A percentile compares a stretch with the other conserved stretches of the same genome.
Conservation (phyloP, 2,888 invertebrate species). For the Tortrix viridana region DNA sequence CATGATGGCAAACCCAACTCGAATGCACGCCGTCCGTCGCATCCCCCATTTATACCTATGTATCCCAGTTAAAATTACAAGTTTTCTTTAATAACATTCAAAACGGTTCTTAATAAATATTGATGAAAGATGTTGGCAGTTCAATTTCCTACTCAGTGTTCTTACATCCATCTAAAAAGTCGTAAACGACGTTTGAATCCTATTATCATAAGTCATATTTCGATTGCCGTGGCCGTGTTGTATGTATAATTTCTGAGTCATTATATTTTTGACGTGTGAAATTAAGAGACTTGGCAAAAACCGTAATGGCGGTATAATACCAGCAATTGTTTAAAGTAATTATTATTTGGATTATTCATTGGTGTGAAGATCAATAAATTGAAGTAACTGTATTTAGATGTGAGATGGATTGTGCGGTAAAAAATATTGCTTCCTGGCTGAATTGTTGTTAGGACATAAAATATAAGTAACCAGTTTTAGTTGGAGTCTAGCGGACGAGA, state of each 20-base stretch:
- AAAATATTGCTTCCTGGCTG: conserved; percentile 9
- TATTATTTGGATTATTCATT: conserved; percentile 49
- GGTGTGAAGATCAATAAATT: conserved; percentile 38
- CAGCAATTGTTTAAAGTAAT: conserved; percentile 50
- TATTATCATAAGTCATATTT: not conserved
- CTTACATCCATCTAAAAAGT: not conserved
- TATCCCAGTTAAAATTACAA: conserved; percentile 58
- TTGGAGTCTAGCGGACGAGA: not conserved
- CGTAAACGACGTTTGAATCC: not conserved
- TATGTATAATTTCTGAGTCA: conserved; percentile 59
- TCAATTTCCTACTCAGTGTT: conserved; percentile 49
- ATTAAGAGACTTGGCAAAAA: conserved; percentile 30
- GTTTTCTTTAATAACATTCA: conserved; percentile 53
- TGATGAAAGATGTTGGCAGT: conserved; percentile 54
- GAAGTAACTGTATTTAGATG: conserved; percentile 40
- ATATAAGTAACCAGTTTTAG: conserved; percentile 10
- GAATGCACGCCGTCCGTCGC: conserved; percentile 60
- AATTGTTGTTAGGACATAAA: conserved; percentile 14
- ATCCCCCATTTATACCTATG: conserved; percentile 66
- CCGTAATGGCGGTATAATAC: conserved; percentile 26
- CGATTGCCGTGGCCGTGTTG: conserved; percentile 21
- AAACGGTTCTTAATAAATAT: conserved; percentile 68
- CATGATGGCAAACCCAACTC: conserved; percentile 57
- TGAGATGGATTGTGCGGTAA: conserved; percentile 10
- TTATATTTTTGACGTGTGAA: conserved; percentile 49